Evolutionary conservation across 2,797 vertebrate species (phyloP), one percentile per base, ranked within the genome.

Genomic region (Euthynnus affinis): DNA sequence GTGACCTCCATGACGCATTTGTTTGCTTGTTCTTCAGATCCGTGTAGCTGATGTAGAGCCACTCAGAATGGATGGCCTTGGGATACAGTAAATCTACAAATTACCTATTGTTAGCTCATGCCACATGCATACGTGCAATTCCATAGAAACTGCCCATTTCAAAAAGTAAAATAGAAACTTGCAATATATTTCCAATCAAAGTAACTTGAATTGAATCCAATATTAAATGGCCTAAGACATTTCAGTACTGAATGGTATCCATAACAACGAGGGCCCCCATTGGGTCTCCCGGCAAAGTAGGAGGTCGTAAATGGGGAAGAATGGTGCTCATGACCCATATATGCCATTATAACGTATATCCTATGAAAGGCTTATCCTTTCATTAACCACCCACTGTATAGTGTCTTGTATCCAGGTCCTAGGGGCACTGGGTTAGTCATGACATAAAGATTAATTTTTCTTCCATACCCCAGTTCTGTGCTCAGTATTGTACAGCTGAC

Each of bases 401-500:
- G 34, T 6, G 2, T 68, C 34, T 59, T 74, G 34, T 56, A 22
- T 78, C 49, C 37, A 23, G 17, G 62, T 80, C 82, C 59, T 51
- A n/a, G 15, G n/a, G 44, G 51, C 49, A 53, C 8, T 0, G 1
- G 15, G 59, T 55, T 74, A 42, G 63, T 88, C 59, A 40, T 60
- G 53, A 81, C 68, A 37, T 67, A 65, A 53, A 57, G 81, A 82
- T 76, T 1, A 12, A 82, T 81, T 27, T 58, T 74, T 75, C 66
- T 63, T 6, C 48, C 15, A 5, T 67, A 68, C 22, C 69, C 74
- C 51, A 53, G 53, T 80, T 84, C 49, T 74, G 29, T 64, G 18
- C 61, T 68, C 71, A 22, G 52, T 56, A 23, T 62, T 55, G 60
- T 64, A 82, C 64, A 78, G 82, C 85, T 90, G 79, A 93, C 72